Conservation (phyloP, 2,888 invertebrate species). For the Allygus modestus region DNA sequence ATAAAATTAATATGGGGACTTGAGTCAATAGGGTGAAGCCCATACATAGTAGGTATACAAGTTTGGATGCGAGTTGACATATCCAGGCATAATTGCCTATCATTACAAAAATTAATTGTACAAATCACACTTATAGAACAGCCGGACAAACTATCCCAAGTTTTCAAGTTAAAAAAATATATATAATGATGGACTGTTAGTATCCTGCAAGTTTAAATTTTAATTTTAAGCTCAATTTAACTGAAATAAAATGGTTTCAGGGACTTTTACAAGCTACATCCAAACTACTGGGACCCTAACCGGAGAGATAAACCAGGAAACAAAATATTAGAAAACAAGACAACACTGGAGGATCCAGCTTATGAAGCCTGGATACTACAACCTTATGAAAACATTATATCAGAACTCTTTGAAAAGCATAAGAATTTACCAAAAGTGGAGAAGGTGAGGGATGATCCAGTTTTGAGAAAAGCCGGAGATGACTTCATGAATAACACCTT, state of each 20-base stretch:
- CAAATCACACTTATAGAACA: no score
- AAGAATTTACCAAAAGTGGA: conserved; percentile 29
- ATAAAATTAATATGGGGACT: no score
- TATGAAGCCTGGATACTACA: not conserved
- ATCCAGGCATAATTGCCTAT: no score
- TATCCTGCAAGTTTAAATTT: no score
- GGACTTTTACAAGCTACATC: conserved; percentile 51
- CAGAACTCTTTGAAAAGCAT: conserved; percentile 49
- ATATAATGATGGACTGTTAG: no score
- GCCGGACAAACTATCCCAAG: no score
- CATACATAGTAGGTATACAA: no score
- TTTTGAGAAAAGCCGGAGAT: conserved; percentile 40
- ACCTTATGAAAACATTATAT: conserved; percentile 44
- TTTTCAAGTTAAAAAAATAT: no score
- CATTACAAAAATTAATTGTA: no score
- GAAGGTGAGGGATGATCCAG: not conserved
- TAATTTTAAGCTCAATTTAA: no score
- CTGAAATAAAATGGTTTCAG: not conserved
- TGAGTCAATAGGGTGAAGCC: no score
- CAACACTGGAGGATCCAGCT: conserved; percentile 7
- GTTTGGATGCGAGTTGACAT: no score
- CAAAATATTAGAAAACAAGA: not conserved
- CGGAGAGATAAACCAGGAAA: not conserved
- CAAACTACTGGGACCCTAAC: conserved; percentile 36
- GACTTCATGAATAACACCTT: conserved; percentile 43